phyloP scores from a whole-genome alignment of 92 coral and sea anemone species.

The Porites rus region DNA sequence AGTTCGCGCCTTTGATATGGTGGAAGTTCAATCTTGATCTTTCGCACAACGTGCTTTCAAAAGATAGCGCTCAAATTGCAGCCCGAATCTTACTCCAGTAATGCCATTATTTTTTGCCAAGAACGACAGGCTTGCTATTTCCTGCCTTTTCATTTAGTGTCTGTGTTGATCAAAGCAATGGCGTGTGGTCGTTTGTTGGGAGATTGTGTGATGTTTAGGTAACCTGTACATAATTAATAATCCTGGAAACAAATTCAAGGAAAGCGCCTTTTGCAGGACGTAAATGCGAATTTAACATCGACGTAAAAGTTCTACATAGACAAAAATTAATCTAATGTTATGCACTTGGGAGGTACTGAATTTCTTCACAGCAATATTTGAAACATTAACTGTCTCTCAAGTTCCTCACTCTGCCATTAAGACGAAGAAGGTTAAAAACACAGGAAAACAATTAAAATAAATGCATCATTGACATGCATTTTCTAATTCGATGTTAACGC shows the following conservation, averaged over 20 bases:
- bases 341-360: neutral
- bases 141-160: conserved; percentile 15
- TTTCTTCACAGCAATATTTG: neutral
- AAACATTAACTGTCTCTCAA: neutral
- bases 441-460: neutral
- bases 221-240: conserved; percentile 71
- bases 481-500: neutral
- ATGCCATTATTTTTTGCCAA: conserved; percentile 29
- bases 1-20: no score
- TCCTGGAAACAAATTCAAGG: neutral
- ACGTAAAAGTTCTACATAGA: neutral
- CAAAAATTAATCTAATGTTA: neutral
- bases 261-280: neutral
- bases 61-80: neutral
- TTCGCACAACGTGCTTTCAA: no score
- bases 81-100: neutral
- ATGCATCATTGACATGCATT: neutral
- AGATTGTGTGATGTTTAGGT: conserved; percentile 78
- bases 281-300: conserved; percentile 5
- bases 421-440: neutral
- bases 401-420: neutral
- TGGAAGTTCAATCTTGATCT: neutral
- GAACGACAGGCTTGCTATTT: conserved; percentile 17
- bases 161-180: conserved; percentile 20
- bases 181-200: conserved; percentile 69